Percentiles rank a stretch among this genome's conserved stretches.
Evolutionary conservation across 1,140 invertebrate species (phyloP).

Genomic region (Trichomalopsis sarcophagae): DNA sequence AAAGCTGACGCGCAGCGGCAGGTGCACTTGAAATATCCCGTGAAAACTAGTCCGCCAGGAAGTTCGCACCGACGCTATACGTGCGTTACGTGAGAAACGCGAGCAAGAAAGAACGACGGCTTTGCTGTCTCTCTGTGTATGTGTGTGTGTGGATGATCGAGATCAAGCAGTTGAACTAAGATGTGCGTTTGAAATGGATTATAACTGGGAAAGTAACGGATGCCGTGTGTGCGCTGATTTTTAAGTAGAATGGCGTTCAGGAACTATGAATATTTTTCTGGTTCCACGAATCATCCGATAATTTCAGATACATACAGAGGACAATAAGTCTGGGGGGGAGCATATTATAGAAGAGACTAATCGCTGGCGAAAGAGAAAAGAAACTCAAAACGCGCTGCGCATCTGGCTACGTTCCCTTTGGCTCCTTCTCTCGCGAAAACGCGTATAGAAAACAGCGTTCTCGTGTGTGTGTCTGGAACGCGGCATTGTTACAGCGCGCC

Average conservation of each 20-base stretch:
- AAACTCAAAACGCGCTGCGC: too few species aligned
- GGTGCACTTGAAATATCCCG: constrained; percentile 8
- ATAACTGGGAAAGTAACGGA: not conserved
- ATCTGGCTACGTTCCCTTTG: not conserved
- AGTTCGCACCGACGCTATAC: not conserved
- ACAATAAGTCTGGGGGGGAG: not conserved
- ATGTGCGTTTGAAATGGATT: not conserved
- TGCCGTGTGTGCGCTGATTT: not conserved
- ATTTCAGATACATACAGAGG: too few species aligned
- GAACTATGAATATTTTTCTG: not conserved
- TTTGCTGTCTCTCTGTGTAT: not conserved
- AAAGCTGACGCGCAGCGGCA: not conserved
- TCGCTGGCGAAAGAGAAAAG: not conserved
- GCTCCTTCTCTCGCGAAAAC: not conserved
- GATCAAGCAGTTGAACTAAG: not conserved
- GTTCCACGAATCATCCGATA: too few species aligned
- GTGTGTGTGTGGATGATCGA: too few species aligned
- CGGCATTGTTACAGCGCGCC: not conserved
- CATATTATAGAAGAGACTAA: not conserved
- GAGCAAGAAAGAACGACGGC: not conserved
- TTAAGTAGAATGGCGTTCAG: not conserved
- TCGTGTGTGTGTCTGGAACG: not conserved
- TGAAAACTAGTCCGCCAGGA: constrained; percentile 28
- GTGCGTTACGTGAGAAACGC: not conserved
- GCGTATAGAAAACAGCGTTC: not conserved